phyloP scores from a whole-genome alignment of 1,140 invertebrate genomes.

The Pachyrhynchus sulphureomaculatus region DNA sequence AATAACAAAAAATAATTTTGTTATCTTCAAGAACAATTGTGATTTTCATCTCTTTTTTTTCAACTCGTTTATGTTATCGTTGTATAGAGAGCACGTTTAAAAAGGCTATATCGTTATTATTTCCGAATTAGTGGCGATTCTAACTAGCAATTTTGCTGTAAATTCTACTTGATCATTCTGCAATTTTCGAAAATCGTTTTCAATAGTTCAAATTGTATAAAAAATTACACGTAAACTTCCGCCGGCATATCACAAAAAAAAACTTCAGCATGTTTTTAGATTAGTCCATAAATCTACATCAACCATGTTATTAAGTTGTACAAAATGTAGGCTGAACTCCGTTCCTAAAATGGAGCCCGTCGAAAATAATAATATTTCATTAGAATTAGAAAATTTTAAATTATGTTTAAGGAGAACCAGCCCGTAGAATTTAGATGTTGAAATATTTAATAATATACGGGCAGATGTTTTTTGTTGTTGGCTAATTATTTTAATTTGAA shows the following conservation, averaged over 20 bases:
- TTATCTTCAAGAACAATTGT: too few species aligned
- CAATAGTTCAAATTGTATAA: background rate
- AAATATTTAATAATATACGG: slow-evolving; percentile 2
- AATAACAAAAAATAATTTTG: too few species aligned
- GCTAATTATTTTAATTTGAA: too few species aligned
- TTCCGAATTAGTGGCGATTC: too few species aligned
- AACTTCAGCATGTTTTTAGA: slow-evolving; percentile 12
- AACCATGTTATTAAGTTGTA: slow-evolving; percentile 20
- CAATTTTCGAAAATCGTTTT: too few species aligned
- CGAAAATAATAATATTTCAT: slow-evolving; percentile 16
- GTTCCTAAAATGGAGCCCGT: slow-evolving; percentile 3
- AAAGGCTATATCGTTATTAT: too few species aligned
- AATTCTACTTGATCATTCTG: too few species aligned
- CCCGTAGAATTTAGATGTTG: slow-evolving; percentile 6
- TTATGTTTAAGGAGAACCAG: background rate
- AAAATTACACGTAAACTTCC: slow-evolving; percentile 1
- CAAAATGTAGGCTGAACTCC: slow-evolving; percentile 10
- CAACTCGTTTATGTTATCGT: too few species aligned
- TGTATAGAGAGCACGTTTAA: too few species aligned
- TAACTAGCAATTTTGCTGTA: too few species aligned
- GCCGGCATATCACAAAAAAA: slow-evolving; percentile 1
- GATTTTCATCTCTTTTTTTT: too few species aligned
- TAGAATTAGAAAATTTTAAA: slow-evolving; percentile 13
- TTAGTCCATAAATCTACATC: background rate
- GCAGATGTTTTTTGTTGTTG: background rate